A percentile compares a stretch with the other conserved stretches of the same genome.
Conservation (phyloP, 2,888 invertebrate genomes). For the Agrilus cyanescens region DNA sequence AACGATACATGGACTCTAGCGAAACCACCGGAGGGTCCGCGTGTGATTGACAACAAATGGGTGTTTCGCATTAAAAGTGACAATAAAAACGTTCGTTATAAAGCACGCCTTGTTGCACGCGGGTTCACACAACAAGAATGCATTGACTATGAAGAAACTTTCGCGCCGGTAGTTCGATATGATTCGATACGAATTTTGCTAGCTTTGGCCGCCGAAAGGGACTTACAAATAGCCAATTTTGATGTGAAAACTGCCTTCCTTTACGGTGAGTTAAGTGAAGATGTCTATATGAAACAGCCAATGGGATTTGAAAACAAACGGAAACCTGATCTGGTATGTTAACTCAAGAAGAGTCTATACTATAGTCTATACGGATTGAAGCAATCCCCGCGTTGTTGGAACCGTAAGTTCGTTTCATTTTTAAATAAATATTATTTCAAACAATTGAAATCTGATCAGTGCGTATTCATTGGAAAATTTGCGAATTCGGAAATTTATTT, state of each 20-base stretch:
- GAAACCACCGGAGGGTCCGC: conserved; percentile 7
- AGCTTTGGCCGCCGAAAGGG: conserved; percentile 9
- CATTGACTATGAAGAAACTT: conserved; percentile 18
- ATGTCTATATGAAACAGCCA: conserved; percentile 7
- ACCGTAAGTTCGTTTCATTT: conserved; percentile 3
- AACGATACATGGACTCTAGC: conserved; percentile 11
- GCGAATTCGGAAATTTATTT: too few relatives aligned
- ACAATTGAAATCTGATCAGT: conserved; percentile 4
- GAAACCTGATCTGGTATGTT: conserved; percentile 8
- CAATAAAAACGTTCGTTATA: conserved; percentile 11
- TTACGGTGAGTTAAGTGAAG: conserved; percentile 5
- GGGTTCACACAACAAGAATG: conserved; percentile 16
- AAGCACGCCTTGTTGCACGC: conserved; percentile 15
- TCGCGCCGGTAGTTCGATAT: too few relatives aligned
- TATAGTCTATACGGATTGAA: conserved; percentile 14
- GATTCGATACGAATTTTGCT: conserved; percentile 15
- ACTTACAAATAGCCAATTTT: conserved; percentile 7
- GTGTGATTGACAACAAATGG: conserved; percentile 12
- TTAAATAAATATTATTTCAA: conserved; percentile 1
- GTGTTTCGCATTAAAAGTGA: conserved; percentile 12
- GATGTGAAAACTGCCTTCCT: conserved; percentile 11
- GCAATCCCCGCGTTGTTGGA: conserved; percentile 5
- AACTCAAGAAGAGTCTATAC: conserved; percentile 9
- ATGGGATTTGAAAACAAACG: conserved; percentile 1
- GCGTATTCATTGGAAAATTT: not conserved